Evolutionary conservation across 2,113 vertebrate genomes (phyloP), one percentile per base, ranked within the genome.

Genomic region (Coryphaenoides rupestris): DNA sequence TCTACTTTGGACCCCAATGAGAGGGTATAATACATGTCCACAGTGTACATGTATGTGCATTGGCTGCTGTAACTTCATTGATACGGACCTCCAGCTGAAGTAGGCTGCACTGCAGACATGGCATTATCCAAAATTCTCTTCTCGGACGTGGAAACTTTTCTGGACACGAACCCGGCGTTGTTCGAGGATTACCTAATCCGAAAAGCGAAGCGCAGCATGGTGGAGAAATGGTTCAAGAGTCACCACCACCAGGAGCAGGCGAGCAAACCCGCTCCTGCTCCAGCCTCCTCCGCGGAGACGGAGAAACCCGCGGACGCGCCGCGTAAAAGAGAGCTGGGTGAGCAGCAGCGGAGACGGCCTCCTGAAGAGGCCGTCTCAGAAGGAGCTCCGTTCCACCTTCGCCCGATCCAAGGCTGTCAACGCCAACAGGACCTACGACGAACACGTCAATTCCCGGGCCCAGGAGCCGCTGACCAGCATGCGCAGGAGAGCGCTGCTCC

Each of bases 141-240:
- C 59, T 94, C 92, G 22, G 93, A 95, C 59, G 96, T 98, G 80
- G 96, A 98, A 95, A 95, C 87, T 95, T 98, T 98, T 85, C 90
- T 98, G 56, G 96, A 98, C 86, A 86, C 91, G 49, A 95, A 98
- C 62, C 96, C 96, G 19, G 93, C 95, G 33, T 88, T 96, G 53
- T 88, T 96, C 17, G 93, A 96, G 88, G 94, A 96, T 71, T 96
- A 96, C 65, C 78, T 95, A 68, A 92, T 93, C 84, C 79, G 94
- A 72, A 96, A 96, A 73, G 93, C 92, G 47, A 95, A 91, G 60
- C 83, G 89, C 71, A 88, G 92, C 77, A 87, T 94, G 90, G 94
- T 96, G 84, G 93, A 98, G 75, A 95, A 94, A 91, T 98, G 94
- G 95, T 87, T 97, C 60, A 92, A 94, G 85, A 93, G 83, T 61